Conservation (phyloP, 1,140 invertebrate genomes). For the Dreissena rostriformis region DNA sequence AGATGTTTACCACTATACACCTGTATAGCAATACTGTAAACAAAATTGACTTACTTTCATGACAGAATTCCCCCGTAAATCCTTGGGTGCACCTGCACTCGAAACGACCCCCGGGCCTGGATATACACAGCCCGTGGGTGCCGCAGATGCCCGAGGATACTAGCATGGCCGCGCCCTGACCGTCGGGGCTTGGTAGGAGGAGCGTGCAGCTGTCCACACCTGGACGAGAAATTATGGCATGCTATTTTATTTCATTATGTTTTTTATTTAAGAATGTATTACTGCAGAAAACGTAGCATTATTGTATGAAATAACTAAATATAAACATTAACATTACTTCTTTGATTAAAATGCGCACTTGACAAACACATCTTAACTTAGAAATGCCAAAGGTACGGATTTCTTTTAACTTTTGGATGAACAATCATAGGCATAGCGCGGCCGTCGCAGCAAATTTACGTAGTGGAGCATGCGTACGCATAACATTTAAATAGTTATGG, state of each 20-base stretch:
- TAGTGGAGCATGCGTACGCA: too few species aligned
- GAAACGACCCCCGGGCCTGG: conserved; percentile 81
- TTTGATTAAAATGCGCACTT: not conserved
- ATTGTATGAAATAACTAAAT: too few species aligned
- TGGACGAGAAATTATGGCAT: conserved; percentile 58
- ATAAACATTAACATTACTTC: too few species aligned
- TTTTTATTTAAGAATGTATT: too few species aligned
- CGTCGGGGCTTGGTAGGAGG: conserved; percentile 80
- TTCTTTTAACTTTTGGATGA: not conserved
- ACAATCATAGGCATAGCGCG: too few species aligned
- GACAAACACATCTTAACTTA: too few species aligned
- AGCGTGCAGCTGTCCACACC: conserved; percentile 82
- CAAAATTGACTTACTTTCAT: conserved; percentile 74
- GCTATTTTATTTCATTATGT: too few species aligned
- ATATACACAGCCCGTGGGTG: conserved; percentile 77
- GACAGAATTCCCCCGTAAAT: conserved; percentile 78
- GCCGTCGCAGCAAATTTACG: too few species aligned
- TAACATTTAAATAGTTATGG: too few species aligned
- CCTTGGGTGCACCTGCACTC: conserved; percentile 77
- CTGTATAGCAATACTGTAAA: too few species aligned
- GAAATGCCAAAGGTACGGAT: not conserved
- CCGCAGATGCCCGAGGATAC: conserved; percentile 83
- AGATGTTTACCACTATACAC: too few species aligned
- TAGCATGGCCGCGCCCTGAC: conserved; percentile 69
- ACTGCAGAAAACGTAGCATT: too few species aligned